These are phyloP conservation scores for Bombus pascuorum DNA, from an alignment of 1,140 invertebrate genomes.

Conservation along the genomic window DNA sequence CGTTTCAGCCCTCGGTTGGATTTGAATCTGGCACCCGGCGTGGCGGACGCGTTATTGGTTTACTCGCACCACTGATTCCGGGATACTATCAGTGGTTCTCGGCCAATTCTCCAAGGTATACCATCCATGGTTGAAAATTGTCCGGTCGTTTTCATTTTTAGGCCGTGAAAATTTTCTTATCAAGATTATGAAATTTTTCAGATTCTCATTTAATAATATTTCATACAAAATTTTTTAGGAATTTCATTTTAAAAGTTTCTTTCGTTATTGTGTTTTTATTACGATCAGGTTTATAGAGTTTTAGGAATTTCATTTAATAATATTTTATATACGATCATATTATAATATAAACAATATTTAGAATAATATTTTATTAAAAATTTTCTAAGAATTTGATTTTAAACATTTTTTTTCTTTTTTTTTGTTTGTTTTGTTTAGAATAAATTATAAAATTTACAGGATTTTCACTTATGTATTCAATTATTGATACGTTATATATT, in stretches of 20 bases:
- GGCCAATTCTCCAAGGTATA: conserved; percentile 34
- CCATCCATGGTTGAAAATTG: background rate
- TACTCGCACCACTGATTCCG: conserved; percentile 80
- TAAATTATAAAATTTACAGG: too few species aligned
- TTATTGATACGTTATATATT: too few species aligned
- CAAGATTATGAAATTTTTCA: background rate
- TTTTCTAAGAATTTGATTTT: too few species aligned
- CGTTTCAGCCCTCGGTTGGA: conserved; percentile 75
- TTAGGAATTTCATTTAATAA: too few species aligned
- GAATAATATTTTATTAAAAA: too few species aligned
- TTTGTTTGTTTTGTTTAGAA: too few species aligned
- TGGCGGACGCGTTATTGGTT: conserved; percentile 82
- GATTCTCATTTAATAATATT: too few species aligned
- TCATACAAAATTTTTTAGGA: background rate
- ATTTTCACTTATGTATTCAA: too few species aligned
- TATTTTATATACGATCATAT: too few species aligned
- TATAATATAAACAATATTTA: too few species aligned
- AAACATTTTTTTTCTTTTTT: too few species aligned
- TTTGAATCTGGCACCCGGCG: conserved; percentile 81
- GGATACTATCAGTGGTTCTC: conserved; percentile 76
- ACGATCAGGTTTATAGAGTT: too few species aligned
- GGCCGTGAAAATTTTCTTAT: background rate
- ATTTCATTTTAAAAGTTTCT: background rate
- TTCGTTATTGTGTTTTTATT: background rate
- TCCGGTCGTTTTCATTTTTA: background rate